Evolutionary conservation across 1,140 invertebrate species (phyloP), one percentile per base, ranked within the genome.

Genomic region (Zaprionus davidi): DNA sequence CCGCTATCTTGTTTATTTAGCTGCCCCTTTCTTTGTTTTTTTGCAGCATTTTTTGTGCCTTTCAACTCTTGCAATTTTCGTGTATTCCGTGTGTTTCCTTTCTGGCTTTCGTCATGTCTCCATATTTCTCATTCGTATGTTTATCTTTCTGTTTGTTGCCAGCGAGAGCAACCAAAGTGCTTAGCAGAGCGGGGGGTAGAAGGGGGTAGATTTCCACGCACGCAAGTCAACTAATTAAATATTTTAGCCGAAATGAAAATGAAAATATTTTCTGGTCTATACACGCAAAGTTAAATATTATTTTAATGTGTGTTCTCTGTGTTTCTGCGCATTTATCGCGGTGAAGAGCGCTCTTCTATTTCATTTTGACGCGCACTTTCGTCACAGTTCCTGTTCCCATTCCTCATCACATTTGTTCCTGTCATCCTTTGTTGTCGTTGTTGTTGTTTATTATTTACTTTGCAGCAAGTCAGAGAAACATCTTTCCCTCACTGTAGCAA

Each of bases 191-290:
- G 13, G 15, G 12, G 38, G 9, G 22, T 24, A 11, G 26, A 0
- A 12, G 36, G 53, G 20, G 36, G 20, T 12, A 24, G 15, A 15
- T 9, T 57, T 12, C 31, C 22, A 60, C 55, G 58, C 66, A 63
- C 36, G 15, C 66, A 65, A 70, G 75, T 67, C 55, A 60, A 68
- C 71, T 87, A 82, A 85, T 85, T 85, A 87, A 85, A 87, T 57
- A 87, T 87, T 85, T 82, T 73, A 67, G 71, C 49, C 62, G 7
- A 87, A 81, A 85, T 79, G 68, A 78, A 84, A 84, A 81, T 81
- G 41, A 79, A 76, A 58, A 78, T 34, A 34, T 79, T 91, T 66
- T 91, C 71, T 78, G n/a, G 41, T 60, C 75, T 63, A 69, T 66
- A 69, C 56, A 26, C 59, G 55, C 53, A 73, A 73, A 76, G 51